Percentiles rank a stretch among this genome's conserved stretches.
Evolutionary conservation across 2,113 vertebrate species (phyloP).

Genomic region (Salvelinus alpinus): DNA sequence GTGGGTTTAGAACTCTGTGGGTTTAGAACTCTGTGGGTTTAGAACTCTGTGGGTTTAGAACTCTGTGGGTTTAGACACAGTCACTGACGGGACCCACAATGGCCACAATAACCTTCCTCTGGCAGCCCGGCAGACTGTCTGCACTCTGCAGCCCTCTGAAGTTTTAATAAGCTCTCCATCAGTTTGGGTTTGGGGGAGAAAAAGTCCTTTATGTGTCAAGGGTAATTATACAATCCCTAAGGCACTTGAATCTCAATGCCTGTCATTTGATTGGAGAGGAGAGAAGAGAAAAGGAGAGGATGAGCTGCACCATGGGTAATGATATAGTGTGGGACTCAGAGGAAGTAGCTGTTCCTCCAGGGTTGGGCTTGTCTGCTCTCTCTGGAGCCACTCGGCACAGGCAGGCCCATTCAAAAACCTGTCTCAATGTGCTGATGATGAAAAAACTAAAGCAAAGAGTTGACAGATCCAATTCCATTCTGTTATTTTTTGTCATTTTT

Average conservation of each 20-base stretch:
- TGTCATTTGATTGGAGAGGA: slow-evolving; percentile 52
- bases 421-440: slow-evolving; percentile 19
- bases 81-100: not conserved
- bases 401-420: slow-evolving; percentile 26
- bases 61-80: slow-evolving; percentile 20
- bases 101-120: slow-evolving; percentile 6
- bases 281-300: slow-evolving; percentile 36
- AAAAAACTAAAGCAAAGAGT: slow-evolving; percentile 6
- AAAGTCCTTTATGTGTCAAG: slow-evolving; percentile 50
- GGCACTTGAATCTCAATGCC: slow-evolving; percentile 47
- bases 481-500: slow-evolving; percentile 35
- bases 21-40: slow-evolving; percentile 24
- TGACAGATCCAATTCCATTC: slow-evolving; percentile 27
- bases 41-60: slow-evolving; percentile 41
- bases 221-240: slow-evolving; percentile 51
- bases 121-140: slow-evolving; percentile 3
- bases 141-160: slow-evolving; percentile 13
- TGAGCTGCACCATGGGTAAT: slow-evolving; percentile 48
- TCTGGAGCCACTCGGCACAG: slow-evolving; percentile 14
- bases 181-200: slow-evolving; percentile 23
- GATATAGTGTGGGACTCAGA: slow-evolving; percentile 32
- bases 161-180: slow-evolving; percentile 51
- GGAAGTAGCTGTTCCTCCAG: slow-evolving; percentile 42
- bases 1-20: not conserved
- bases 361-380: slow-evolving; percentile 5